phyloP scores from a whole-genome alignment of 1,140 invertebrate species.

The Bombus soroeensis region DNA sequence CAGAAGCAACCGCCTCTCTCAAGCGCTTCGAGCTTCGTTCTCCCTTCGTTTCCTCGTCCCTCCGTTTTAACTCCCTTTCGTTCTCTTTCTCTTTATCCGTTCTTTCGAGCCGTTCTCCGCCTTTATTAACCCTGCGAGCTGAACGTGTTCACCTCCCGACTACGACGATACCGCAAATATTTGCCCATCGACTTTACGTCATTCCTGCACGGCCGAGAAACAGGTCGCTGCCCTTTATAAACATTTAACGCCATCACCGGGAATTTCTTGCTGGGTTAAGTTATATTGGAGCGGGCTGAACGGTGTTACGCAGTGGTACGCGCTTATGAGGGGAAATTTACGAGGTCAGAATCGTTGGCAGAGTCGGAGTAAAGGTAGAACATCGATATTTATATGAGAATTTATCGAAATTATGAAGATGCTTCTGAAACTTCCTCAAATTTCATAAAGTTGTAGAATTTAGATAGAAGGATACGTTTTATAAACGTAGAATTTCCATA shows the following conservation, averaged over 20 bases:
- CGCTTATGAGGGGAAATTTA: too few species aligned
- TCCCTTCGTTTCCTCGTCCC: neutral
- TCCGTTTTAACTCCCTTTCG: neutral
- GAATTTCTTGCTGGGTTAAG: neutral
- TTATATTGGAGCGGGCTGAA: neutral
- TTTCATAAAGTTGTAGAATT: too few species aligned
- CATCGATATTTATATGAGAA: too few species aligned
- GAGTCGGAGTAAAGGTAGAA: too few species aligned
- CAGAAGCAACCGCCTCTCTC: slow-evolving; percentile 51
- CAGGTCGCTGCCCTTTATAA: slow-evolving; percentile 59
- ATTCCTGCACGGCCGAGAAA: slow-evolving; percentile 14
- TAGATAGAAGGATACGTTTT: too few species aligned
- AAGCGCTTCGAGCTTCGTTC: neutral
- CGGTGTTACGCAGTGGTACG: too few species aligned
- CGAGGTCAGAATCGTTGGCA: too few species aligned
- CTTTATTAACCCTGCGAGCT: slow-evolving; percentile 63
- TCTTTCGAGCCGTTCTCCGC: neutral
- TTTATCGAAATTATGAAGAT: too few species aligned
- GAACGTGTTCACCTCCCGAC: slow-evolving; percentile 33
- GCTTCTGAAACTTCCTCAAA: too few species aligned
- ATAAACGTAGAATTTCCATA: too few species aligned
- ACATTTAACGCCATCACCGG: slow-evolving; percentile 1
- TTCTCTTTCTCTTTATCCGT: neutral
- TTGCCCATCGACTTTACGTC: slow-evolving; percentile 55
- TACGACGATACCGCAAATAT: slow-evolving; percentile 66